A percentile compares a stretch with the other conserved stretches of the same genome.
Conservation (phyloP, 2,888 invertebrate genomes). For the Exephanes ischioxanthus region DNA sequence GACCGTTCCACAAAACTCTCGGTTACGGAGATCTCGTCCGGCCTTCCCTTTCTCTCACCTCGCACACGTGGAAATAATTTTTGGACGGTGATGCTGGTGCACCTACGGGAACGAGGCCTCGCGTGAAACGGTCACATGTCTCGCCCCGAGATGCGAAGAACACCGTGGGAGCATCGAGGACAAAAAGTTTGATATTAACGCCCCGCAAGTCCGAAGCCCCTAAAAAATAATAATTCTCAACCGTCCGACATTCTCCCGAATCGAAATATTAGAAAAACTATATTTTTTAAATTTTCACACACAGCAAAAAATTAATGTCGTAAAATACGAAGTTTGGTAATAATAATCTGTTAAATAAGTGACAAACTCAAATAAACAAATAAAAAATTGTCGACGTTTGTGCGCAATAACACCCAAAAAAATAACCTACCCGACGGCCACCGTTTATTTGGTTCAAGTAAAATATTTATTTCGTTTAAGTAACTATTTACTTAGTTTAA, state of each 20-base stretch:
- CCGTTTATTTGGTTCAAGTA: no score
- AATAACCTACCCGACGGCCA: no score
- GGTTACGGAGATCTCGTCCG: slow-evolving; percentile 49
- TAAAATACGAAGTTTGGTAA: no score
- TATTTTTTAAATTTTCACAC: not conserved
- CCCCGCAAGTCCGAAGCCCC: not conserved
- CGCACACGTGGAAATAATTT: slow-evolving; percentile 6
- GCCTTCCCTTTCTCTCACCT: slow-evolving; percentile 42
- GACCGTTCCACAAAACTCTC: slow-evolving; percentile 73
- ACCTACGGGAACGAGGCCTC: slow-evolving; percentile 38
- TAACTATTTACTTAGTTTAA: no score
- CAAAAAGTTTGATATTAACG: slow-evolving; percentile 27
- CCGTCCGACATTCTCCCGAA: not conserved
- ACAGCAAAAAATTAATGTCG: no score
- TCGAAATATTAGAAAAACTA: not conserved
- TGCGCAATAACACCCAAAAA: no score
- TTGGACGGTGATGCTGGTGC: slow-evolving; percentile 30
- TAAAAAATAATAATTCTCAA: not conserved
- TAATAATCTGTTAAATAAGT: no score
- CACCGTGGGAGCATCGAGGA: slow-evolving; percentile 54
- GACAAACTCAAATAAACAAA: no score
- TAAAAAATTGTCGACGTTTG: no score
- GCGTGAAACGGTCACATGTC: slow-evolving; percentile 53
- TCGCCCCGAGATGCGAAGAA: slow-evolving; percentile 34
- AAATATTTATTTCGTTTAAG: no score